phyloP scores from a whole-genome alignment of 2,888 invertebrate genomes.

The Blastobasis adustella region DNA sequence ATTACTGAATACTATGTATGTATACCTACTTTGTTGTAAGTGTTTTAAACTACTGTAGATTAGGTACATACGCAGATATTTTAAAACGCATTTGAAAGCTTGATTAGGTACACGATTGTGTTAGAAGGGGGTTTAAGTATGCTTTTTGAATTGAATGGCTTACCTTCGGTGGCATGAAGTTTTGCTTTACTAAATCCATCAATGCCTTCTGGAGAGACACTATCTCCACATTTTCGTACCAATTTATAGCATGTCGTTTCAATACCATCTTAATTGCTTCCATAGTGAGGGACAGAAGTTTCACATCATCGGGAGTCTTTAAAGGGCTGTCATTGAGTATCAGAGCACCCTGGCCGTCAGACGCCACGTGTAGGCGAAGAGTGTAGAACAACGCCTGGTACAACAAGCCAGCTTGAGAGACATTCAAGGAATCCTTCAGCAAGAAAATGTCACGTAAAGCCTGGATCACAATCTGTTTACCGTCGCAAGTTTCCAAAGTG shows the following conservation, averaged over 20 bases:
- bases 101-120: too few relatives aligned
- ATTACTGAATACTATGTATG: too few relatives aligned
- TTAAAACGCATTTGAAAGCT: too few relatives aligned
- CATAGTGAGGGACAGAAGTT: constrained; percentile 22
- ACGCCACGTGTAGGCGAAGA: constrained; percentile 23
- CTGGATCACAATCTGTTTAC: constrained; percentile 17
- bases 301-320: constrained; percentile 22
- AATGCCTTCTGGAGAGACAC: constrained; percentile 27
- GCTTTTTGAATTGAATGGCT: not conserved
- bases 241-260: constrained; percentile 31
- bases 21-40: too few relatives aligned
- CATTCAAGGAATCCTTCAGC: constrained; percentile 24
- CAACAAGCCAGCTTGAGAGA: constrained; percentile 26
- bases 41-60: too few relatives aligned
- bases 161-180: constrained; percentile 26
- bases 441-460: constrained; percentile 23
- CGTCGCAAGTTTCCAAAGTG: constrained; percentile 15
- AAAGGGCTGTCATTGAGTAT: constrained; percentile 20
- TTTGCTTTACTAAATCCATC: constrained; percentile 28
- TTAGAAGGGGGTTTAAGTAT: too few relatives aligned
- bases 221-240: constrained; percentile 35
- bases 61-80: too few relatives aligned
- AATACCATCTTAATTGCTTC: constrained; percentile 29
- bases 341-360: constrained; percentile 22
- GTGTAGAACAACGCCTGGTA: constrained; percentile 31